phyloP scores from a whole-genome alignment of 1,140 invertebrate genomes.

The Lordiphosa clarofinis region DNA sequence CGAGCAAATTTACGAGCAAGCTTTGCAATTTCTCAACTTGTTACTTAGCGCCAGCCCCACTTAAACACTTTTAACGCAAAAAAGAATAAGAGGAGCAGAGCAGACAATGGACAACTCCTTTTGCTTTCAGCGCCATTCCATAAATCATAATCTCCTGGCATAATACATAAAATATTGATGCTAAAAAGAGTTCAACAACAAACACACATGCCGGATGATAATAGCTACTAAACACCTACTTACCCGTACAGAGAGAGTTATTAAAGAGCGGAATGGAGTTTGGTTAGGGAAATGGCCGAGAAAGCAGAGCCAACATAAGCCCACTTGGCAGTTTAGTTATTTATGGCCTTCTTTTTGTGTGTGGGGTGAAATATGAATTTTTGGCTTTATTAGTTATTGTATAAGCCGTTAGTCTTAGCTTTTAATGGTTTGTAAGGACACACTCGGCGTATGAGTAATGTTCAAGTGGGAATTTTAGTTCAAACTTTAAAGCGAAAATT shows the following conservation, averaged over 20 bases:
- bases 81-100: constrained; percentile 10
- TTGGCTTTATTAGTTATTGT: constrained; percentile 38
- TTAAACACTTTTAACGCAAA: constrained; percentile 62
- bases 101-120: constrained; percentile 33
- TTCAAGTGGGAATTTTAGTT: not conserved
- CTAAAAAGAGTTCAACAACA: constrained; percentile 71
- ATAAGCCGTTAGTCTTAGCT: constrained; percentile 21
- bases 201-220: constrained; percentile 35
- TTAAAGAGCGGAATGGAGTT: constrained; percentile 39
- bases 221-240: constrained; percentile 74
- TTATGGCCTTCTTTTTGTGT: constrained; percentile 21
- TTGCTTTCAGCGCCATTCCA: constrained; percentile 32
- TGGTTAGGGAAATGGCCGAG: not conserved
- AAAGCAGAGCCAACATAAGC: constrained; percentile 12
- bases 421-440: constrained; percentile 17
- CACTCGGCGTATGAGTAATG: constrained; percentile 47
- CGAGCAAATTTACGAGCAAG: constrained; percentile 63
- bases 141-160: constrained; percentile 74
- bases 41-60: constrained; percentile 63
- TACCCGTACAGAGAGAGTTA: constrained; percentile 48
- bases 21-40: constrained; percentile 71
- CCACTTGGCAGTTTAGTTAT: constrained; percentile 35
- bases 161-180: constrained; percentile 76
- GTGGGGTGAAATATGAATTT: not conserved
- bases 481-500: too few species aligned